Base-by-base conservation (phyloP, 2,888 invertebrate species). In the Stenodera caucasica region DNA sequence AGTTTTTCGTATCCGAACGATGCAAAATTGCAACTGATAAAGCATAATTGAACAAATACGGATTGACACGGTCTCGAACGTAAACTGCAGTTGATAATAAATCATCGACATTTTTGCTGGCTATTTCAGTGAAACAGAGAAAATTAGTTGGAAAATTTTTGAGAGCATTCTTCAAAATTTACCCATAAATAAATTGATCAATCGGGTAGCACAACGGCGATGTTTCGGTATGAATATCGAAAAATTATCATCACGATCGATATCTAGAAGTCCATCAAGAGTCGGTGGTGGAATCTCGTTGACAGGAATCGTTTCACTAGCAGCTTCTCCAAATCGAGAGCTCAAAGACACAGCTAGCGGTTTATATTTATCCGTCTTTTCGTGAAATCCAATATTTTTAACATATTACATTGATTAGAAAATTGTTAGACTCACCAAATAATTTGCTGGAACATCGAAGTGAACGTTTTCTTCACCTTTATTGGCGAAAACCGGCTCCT, bases 41-140 rank as follows among this genome's bases (percentile, higher is more conserved):
- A 40, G 88, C 86, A 75, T 93, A 94, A 78, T 92, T 89, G 81
- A 91, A 94, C 67, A 94, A 79, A 66, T 90, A 88, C 0, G 92
- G 88, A 79, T 94, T 94, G 11, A 93, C 80, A 33, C 90, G 86
- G 68, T 89, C 89, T 58, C 91, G 85, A 49, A 88, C 84, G 72
- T 83, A 92, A 12, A 87, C 88, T 53, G 89, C 85, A 12, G 88
- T 83, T 0, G 91, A 87, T 69, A 87, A 81, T 60, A 93, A 84
- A 65, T 92, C 91, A 0, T 90, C 89, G 7, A 88, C 78, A 49
- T 84, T 84, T 49, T 87, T 83, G 85, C 90, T 86, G 15, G 85
- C 90, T 56, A 76, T 9, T 66, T 11, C 12, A 72, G 37, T 29
- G 32, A 49, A 18, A n/a, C n/a, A n/a, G n/a, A n/a, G n/a, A n/a